These are phyloP conservation scores for Psilopsiagon aurifrons DNA, from an alignment of 2,113 vertebrate genomes.

Conservation along the genomic window DNA sequence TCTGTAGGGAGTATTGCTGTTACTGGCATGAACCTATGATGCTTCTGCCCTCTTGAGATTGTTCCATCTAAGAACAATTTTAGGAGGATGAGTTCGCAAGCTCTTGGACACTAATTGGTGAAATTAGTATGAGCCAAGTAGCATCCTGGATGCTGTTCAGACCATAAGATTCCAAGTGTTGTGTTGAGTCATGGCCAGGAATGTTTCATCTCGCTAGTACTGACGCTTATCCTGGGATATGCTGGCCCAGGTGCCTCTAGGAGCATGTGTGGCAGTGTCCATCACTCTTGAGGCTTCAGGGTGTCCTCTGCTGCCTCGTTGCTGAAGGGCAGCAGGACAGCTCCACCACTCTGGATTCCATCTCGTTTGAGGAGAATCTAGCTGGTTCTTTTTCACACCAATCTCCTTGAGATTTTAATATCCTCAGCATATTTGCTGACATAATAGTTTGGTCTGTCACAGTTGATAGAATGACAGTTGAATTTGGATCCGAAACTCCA, in stretches of 20 bases:
- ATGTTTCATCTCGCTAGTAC: background rate
- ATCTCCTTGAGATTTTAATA: background rate
- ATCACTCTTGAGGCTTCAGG: background rate
- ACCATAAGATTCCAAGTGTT: background rate
- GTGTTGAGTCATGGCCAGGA: background rate
- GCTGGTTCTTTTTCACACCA: background rate
- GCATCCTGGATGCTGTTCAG: background rate
- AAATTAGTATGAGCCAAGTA: background rate
- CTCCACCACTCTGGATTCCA: accelerated
- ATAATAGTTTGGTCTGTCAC: background rate
- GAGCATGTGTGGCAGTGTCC: background rate
- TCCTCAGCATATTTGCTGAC: background rate
- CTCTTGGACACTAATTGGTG: background rate
- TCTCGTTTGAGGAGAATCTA: background rate
- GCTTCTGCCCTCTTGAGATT: background rate
- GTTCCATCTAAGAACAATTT: background rate
- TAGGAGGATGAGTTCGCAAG: background rate
- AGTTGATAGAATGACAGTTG: background rate
- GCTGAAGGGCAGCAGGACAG: background rate
- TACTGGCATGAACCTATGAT: background rate
- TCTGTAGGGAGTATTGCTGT: background rate
- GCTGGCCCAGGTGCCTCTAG: background rate
- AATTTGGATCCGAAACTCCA: background rate
- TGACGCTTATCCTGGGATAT: accelerated
- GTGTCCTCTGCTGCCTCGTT: background rate